phyloP scores from a whole-genome alignment of 1,140 invertebrate genomes.

The Mylabris phalerata region DNA sequence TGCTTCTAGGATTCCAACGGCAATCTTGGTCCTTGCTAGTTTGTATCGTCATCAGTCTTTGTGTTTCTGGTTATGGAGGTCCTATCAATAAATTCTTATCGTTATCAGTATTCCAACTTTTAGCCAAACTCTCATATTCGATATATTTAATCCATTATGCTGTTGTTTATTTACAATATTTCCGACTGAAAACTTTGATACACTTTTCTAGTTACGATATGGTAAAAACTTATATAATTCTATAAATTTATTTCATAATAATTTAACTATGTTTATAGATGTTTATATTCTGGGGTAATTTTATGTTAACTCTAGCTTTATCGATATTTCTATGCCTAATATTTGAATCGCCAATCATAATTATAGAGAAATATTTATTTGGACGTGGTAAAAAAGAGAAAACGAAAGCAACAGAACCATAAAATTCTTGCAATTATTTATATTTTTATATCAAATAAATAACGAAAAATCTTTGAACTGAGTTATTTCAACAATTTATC shows the following conservation, averaged over 20 bases:
- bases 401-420: no score
- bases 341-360: slow-evolving; percentile 16
- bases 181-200: background rate
- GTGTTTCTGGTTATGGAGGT: slow-evolving; percentile 54
- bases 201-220: slow-evolving; percentile 6
- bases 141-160: slow-evolving; percentile 20
- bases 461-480: no score
- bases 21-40: slow-evolving; percentile 52
- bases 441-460: no score
- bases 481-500: no score
- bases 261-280: slow-evolving; percentile 2
- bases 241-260: background rate
- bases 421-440: no score
- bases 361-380: slow-evolving; percentile 13
- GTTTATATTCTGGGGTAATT: slow-evolving; percentile 8
- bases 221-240: background rate
- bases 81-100: slow-evolving; percentile 17
- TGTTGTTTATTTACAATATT: background rate
- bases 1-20: slow-evolving; percentile 54
- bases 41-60: slow-evolving; percentile 60
- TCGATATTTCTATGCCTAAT: slow-evolving; percentile 1
- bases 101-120: slow-evolving; percentile 18
- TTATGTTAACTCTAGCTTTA: slow-evolving; percentile 5
- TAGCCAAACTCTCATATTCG: slow-evolving; percentile 17
- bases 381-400: background rate